These are phyloP conservation scores for Nothocercus nigrocapillus DNA, from an alignment of 2,113 vertebrate genomes.

Conservation along the genomic window DNA sequence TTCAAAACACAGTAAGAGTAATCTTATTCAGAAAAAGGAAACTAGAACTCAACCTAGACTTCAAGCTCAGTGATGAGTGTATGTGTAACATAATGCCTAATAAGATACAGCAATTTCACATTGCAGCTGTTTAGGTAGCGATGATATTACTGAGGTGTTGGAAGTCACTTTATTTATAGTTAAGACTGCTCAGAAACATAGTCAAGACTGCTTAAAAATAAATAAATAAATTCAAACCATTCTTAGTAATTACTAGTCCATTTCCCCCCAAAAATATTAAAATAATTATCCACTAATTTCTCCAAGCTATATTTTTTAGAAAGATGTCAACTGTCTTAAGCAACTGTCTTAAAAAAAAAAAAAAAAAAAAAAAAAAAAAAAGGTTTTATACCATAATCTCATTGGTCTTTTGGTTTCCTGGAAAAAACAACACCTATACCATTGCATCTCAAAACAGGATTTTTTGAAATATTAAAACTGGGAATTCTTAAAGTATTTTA, in stretches of 20 bases:
- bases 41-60: neutral
- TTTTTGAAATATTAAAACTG: neutral
- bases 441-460: neutral
- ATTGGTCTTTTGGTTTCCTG: neutral
- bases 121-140: neutral
- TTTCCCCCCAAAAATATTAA: neutral
- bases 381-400: neutral
- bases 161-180: neutral
- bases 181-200: neutral
- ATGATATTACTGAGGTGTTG: neutral
- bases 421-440: neutral
- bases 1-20: neutral
- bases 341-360: neutral
- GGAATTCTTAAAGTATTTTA: neutral
- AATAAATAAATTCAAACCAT: neutral
- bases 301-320: neutral
- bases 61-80: neutral
- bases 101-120: neutral
- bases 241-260: neutral
- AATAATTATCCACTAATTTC: neutral
- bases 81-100: neutral
- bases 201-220: neutral
- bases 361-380: too few species aligned
- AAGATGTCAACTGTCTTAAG: too few species aligned
- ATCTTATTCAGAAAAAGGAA: neutral